phyloP scores from a whole-genome alignment of 2,888 invertebrate species.

The Bimastos eiseni region DNA sequence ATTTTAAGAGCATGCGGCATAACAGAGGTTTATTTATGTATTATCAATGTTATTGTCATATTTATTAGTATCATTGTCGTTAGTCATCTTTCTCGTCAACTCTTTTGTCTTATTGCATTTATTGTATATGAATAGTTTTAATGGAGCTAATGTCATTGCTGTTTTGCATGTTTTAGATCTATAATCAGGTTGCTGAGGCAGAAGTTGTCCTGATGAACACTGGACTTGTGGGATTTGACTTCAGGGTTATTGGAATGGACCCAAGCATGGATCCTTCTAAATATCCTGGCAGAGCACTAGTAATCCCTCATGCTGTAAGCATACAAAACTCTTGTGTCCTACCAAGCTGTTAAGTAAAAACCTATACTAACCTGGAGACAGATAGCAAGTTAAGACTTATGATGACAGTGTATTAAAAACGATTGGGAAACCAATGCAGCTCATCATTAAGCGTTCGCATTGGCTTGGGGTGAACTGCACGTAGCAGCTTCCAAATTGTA shows the following conservation, averaged over 20 bases:
- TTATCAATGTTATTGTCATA: neutral
- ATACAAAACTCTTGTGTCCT: neutral
- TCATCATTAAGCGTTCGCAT: neutral
- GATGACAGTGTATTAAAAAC: too few relatives aligned
- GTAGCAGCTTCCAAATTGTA: neutral
- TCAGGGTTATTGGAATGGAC: conserved; percentile 40
- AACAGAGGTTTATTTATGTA: neutral
- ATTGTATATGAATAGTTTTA: neutral
- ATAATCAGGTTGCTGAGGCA: conserved; percentile 56
- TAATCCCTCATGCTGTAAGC: neutral
- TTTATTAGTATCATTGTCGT: neutral
- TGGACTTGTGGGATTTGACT: conserved; percentile 60
- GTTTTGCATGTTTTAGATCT: conserved; percentile 50
- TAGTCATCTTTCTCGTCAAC: neutral
- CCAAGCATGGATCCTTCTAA: neutral
- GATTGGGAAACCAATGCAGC: too few relatives aligned
- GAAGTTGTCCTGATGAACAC: conserved; percentile 58
- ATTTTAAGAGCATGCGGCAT: neutral
- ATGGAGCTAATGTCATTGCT: neutral
- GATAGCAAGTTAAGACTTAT: too few relatives aligned
- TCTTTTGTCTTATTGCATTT: neutral
- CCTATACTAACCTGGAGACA: neutral
- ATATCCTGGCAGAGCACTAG: neutral
- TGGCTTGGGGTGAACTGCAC: neutral
- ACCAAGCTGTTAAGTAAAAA: neutral